These are phyloP conservation scores for Pristionchus fissidentatus DNA, from an alignment of 2,888 invertebrate genomes.

Conservation along the genomic window DNA sequence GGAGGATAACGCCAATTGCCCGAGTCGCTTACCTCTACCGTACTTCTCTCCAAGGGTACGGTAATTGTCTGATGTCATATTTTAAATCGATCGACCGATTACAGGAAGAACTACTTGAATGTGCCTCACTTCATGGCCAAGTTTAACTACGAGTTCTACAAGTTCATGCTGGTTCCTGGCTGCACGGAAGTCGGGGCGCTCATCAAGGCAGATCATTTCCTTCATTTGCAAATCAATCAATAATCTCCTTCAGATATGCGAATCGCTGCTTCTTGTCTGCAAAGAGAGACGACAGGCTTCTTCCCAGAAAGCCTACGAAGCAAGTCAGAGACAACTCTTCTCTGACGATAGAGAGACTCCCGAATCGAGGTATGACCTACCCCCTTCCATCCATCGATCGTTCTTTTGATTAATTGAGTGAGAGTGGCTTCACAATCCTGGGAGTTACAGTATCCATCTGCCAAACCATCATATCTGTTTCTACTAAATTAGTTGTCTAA, in stretches of 20 bases:
- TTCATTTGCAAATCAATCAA: not conserved
- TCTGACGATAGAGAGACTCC: conserved; percentile 71
- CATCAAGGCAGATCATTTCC: not conserved
- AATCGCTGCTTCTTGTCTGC: too few species aligned
- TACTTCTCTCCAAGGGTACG: conserved; percentile 56
- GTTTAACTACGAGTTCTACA: conserved; percentile 49
- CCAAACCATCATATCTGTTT: not conserved
- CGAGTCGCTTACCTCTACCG: conserved; percentile 68
- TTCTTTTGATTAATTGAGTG: not conserved
- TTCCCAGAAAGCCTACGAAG: conserved; percentile 57
- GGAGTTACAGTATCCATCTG: not conserved
- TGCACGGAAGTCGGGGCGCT: not conserved
- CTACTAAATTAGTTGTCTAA: not conserved
- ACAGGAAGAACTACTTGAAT: conserved; percentile 40
- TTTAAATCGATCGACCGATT: not conserved
- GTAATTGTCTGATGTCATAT: not conserved
- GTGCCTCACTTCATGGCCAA: conserved; percentile 58
- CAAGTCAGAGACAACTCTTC: conserved; percentile 64
- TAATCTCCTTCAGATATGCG: conserved; percentile 63
- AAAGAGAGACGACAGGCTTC: conserved; percentile 56
- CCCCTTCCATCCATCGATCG: not conserved
- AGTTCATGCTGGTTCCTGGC: not conserved
- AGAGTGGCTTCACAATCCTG: not conserved
- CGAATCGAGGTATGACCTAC: conserved; percentile 53
- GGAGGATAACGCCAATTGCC: conserved; percentile 56